Conservation (phyloP, 2,888 invertebrate species). For the Lissonota sp. region DNA sequence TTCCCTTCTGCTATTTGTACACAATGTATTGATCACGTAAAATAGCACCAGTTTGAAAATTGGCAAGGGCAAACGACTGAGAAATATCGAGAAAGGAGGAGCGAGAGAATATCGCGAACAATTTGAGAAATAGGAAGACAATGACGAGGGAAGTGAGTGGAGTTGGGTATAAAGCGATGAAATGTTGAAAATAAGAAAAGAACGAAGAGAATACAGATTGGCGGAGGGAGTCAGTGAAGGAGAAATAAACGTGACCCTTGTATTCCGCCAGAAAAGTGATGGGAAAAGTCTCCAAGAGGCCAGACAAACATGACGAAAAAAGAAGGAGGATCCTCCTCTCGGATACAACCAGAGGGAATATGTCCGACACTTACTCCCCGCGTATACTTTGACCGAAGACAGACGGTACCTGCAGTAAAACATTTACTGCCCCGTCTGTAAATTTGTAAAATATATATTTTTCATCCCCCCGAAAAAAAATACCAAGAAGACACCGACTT, state of each 20-base stretch:
- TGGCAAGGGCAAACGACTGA: conserved; percentile 25
- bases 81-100: neutral
- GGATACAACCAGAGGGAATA: conserved; percentile 33
- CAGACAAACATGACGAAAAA: too few species aligned
- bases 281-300: conserved; percentile 34
- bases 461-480: neutral
- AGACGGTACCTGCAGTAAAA: neutral
- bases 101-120: conserved; percentile 43
- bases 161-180: conserved; percentile 39
- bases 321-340: conserved; percentile 43
- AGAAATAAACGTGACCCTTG: conserved; percentile 38
- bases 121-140: conserved; percentile 42
- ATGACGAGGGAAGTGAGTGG: conserved; percentile 40
- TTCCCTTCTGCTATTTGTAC: too few species aligned
- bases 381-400: neutral
- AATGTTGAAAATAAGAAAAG: conserved; percentile 58
- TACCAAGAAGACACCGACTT: neutral
- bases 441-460: conserved; percentile 23
- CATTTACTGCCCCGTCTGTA: conserved; percentile 19
- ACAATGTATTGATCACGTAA: neutral
- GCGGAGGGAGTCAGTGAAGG: neutral
- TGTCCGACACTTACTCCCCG: neutral
- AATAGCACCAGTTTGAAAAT: conserved; percentile 13
- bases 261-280: conserved; percentile 46
- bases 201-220: conserved; percentile 29